Evolutionary conservation across 2,888 invertebrate genomes (phyloP), one percentile per base, ranked within the genome.

Genomic region (Zonitis immaculata): DNA sequence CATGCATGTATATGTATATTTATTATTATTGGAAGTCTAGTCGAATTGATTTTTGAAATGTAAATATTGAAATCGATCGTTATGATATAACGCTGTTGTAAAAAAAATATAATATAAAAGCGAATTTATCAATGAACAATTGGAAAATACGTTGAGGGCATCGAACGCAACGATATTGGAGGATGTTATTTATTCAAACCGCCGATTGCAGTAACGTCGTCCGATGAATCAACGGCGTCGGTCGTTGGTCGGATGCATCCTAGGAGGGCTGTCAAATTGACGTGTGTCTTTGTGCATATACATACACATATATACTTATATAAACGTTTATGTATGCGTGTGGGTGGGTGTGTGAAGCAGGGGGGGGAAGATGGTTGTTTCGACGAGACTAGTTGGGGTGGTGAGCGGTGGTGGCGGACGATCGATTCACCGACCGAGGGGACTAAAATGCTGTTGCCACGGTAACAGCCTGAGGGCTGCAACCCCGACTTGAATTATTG

Each of bases 381-480:
- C 78, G 73, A 60, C 60, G 59, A 59, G 65, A 60, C 65, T 5
- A 69, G 78, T 14, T 78, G 73, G 64, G 78, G 73, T n/a, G 64
- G 73, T 75, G 73, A 64, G 73, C 75, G 52, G 77, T 78, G 76
- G 79, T 79, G 57, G 77, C 77, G 62, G 78, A 78, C 68, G 79
- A 80, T 60, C 74, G 74, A 73, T 73, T 71, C 67, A 67, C 69
- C 66, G 69, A 67, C 70, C 65, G 70, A 68, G 73, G 73, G 72
- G 69, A 69, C 70, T 67, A n/a, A n/a, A 68, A 70, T 66, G 67
- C 69, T 65, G 79, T 79, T 77, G 73, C 76, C 75, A 76, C 73
- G 74, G 77, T 67, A 75, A 79, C 77, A 60, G 63, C 62, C 60
- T 64, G 71, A 72, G 74, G 74, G 75, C 75, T 77, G 78, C 79